phyloP scores from a whole-genome alignment of 2,113 vertebrate genomes.

The Murina feae region DNA sequence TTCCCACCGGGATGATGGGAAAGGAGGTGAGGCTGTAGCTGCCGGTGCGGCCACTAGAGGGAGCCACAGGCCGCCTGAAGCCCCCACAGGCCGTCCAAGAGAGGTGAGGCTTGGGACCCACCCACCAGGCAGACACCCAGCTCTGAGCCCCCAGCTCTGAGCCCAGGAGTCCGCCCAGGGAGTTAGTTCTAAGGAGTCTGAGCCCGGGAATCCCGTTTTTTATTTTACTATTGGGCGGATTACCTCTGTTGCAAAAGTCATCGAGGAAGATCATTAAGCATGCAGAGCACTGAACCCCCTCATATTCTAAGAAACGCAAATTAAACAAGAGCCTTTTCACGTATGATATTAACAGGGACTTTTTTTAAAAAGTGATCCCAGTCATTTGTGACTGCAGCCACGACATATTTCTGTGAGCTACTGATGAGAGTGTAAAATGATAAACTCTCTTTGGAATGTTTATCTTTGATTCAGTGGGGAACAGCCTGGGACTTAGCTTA shows the following conservation, averaged over 20 bases:
- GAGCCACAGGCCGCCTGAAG: background rate
- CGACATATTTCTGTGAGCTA: background rate
- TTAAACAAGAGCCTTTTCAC: background rate
- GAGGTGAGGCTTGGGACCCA: background rate
- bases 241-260: background rate
- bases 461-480: background rate
- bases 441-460: background rate
- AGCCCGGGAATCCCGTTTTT: background rate
- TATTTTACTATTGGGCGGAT: background rate
- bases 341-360: background rate
- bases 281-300: background rate
- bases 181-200: background rate
- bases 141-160: background rate
- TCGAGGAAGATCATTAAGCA: background rate
- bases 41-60: slow-evolving; percentile 20
- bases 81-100: background rate
- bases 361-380: background rate
- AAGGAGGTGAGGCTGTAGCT: background rate
- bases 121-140: accelerated
- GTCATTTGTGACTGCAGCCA: accelerated
- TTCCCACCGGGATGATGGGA: background rate
- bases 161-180: background rate
- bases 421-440: background rate
- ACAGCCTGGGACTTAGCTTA: background rate
- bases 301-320: background rate